Evolutionary conservation across 2,888 invertebrate genomes (phyloP).

Genomic region (Oligia strigilis): DNA sequence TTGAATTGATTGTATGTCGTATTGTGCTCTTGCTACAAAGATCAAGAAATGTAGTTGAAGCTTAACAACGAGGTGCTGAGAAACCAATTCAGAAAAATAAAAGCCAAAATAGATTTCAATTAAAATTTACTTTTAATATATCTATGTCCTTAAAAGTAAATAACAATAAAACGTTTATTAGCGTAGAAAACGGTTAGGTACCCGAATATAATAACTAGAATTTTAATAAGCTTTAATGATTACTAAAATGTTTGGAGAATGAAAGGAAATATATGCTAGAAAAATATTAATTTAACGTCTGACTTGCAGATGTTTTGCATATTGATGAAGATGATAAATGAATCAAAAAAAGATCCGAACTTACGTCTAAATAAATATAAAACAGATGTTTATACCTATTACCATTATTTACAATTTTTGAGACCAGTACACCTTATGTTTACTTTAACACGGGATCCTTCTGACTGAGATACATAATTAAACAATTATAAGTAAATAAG

Average conservation of each 20-base stretch:
- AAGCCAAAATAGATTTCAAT: slow-evolving; percentile 55
- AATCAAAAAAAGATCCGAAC: slow-evolving; percentile 56
- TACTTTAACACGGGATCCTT: slow-evolving; percentile 30
- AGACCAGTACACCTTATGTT: slow-evolving; percentile 62
- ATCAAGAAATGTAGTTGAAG: neutral
- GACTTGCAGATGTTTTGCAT: slow-evolving; percentile 25
- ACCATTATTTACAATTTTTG: slow-evolving; percentile 69
- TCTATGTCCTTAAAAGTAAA: slow-evolving; percentile 83
- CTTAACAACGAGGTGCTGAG: neutral
- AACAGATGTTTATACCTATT: slow-evolving; percentile 64
- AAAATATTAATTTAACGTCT: slow-evolving; percentile 50
- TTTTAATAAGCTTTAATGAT: slow-evolving; percentile 62
- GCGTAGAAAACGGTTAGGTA: slow-evolving; percentile 70
- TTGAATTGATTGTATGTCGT: no score
- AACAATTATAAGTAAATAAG: slow-evolving; percentile 6
- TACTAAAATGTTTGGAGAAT: slow-evolving; percentile 49
- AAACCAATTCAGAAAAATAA: slow-evolving; percentile 10
- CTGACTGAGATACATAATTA: slow-evolving; percentile 32
- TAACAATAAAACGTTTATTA: slow-evolving; percentile 79
- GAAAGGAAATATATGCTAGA: slow-evolving; percentile 39
- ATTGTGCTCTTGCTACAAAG: neutral
- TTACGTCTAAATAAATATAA: slow-evolving; percentile 79
- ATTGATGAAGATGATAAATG: slow-evolving; percentile 30
- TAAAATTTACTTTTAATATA: slow-evolving; percentile 76
- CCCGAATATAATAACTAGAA: slow-evolving; percentile 61